Evolutionary conservation across 2,797 vertebrate species (phyloP), one percentile per base, ranked within the genome.

Genomic region (Clarias laeviceps): DNA sequence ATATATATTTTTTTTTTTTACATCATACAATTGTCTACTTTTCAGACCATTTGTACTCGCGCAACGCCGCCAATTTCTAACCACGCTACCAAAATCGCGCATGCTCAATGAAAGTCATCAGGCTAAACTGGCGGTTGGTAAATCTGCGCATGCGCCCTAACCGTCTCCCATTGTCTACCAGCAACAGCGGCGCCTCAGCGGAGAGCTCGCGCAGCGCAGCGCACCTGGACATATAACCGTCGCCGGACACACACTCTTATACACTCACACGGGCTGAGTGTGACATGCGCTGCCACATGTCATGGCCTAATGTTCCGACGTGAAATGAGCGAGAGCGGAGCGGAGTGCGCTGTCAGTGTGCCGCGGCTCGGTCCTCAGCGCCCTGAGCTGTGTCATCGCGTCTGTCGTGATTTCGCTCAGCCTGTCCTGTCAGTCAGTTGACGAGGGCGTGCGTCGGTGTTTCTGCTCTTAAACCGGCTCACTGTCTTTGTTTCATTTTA

Each of bases 131-230:
- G 54, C 22, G 32, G 29, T 61, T 61, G 68, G 66, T 20, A 90
- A 90, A 90, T 92, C 91, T 85, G 94, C 94, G 94, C 87, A 86
- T 95, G 94, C 95, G 94, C 94, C 94, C 91, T 93, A 90, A 87
- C 89, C 87, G 82, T 86, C 90, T 93, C 93, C 54, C 90, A 95
- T 95, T 95, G 95, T 95, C 93, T 94, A 89, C 72, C 85, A 83
- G 88, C 90, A 87, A 91, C 64, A 90, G 85, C 82, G 62, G 81
- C 81, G 54, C 80, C 66, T 57, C 64, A 32, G 29, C 50, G 68
- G 40, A 66, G 56, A 76, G 68, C 40, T 81, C n/a, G 59, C 22
- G 59, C 65, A 82, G 50, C 80, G 80, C 80, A 69, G 80, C 64
- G 81, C 68, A 82, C 81, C 66, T 70, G 81, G 66, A 82, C 24